Evolutionary conservation across 2,113 vertebrate genomes (phyloP), one percentile per base, ranked within the genome.

Genomic region (Heterochromis multidens): DNA sequence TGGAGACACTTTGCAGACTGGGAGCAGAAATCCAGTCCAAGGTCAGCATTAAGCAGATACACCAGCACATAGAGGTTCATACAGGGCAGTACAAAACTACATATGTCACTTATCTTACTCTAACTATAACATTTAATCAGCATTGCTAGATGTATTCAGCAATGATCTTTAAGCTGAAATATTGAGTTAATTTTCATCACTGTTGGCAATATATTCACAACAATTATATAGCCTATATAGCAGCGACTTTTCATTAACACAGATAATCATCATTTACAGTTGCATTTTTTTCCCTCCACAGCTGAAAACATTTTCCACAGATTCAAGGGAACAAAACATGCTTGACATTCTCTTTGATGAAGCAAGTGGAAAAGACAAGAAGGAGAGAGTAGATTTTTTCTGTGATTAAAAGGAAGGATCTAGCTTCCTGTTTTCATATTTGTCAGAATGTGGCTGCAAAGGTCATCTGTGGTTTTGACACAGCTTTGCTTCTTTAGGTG

Each of bases 221-320:
- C n/a, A n/a, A n/a, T n/a, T n/a, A n/a, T n/a, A n/a, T n/a, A n/a
- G n/a, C 21, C 0, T 74, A 52, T 27, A 72, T 7, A 29, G 0
- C 43, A 52, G 17, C 17, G 49, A 17, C 40, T 72, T 52, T n/a
- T n/a, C n/a, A n/a, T n/a, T n/a, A n/a, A n/a, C n/a, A 72, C 17
- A 74, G 0, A 0, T 52, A 0, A 74, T 52, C 1, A 74, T 67
- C 1, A 82, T 77, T 80, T 57, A 62, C 2, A 58, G 2, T 60
- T 74, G 5, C 14, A 27, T 40, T 91, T 63, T 54, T 80, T 57
- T 82, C 46, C n/a, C n/a, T 91, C 70, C 56, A 85, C 95, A 99
- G 99, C 96, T 99, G 87, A 97, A 94, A 61, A 94, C 98, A 88
- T 99, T 99, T 94, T 99, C 99, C 56, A 99, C 98, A 0, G 98